phyloP scores from a whole-genome alignment of 92 coral and sea anemone species.

The Virgularia gustaviana region DNA sequence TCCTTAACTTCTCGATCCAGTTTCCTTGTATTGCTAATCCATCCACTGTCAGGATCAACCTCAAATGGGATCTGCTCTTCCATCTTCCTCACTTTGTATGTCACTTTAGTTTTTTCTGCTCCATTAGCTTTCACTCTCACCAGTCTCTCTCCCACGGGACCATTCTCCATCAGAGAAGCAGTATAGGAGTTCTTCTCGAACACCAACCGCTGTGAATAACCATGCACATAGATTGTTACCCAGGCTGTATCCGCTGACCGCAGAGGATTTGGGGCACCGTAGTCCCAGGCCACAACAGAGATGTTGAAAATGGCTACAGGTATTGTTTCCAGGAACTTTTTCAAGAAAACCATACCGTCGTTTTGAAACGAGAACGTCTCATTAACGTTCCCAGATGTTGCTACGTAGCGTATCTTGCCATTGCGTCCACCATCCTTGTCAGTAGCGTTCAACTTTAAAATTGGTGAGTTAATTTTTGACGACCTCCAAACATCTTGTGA shows the following conservation, averaged over 20 bases:
- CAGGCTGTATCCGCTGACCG: constrained; percentile 15
- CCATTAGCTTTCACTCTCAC: constrained; percentile 23
- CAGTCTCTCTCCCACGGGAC: background rate
- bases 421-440: constrained; percentile 15
- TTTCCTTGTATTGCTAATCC: constrained; percentile 21
- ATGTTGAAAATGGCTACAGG: constrained; percentile 18
- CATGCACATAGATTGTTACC: constrained; percentile 7
- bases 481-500: constrained; percentile 31
- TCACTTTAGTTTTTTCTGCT: background rate
- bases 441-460: constrained; percentile 23
- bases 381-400: constrained; percentile 18
- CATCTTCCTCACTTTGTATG: constrained; percentile 6
- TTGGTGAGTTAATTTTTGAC: constrained; percentile 2
- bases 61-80: constrained; percentile 14
- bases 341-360: constrained; percentile 20
- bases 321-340: background rate
- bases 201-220: background rate
- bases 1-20: constrained; percentile 28
- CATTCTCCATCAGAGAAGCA: constrained; percentile 9
- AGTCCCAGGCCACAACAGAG: constrained; percentile 26
- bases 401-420: constrained; percentile 1
- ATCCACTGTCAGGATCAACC: constrained; percentile 8
- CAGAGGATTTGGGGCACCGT: constrained; percentile 4
- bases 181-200: constrained; percentile 8
- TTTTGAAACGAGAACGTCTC: constrained; percentile 14